These are phyloP conservation scores for Podocnemis expansa DNA, from an alignment of 2,113 vertebrate genomes.

Conservation along the genomic window DNA sequence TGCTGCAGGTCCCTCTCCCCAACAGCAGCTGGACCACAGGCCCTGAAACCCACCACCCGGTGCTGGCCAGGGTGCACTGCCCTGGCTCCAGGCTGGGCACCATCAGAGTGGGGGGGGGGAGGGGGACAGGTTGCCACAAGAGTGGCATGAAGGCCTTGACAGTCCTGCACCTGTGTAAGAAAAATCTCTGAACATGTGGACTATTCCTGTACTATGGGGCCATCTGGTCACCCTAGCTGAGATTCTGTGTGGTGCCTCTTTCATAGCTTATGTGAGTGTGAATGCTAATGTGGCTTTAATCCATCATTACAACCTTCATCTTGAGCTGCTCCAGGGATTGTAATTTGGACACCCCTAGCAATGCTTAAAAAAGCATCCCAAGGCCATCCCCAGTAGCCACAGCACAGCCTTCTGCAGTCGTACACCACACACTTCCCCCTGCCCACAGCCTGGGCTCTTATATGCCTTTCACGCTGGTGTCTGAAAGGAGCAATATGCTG, in stretches of 20 bases:
- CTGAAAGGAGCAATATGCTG: not conserved
- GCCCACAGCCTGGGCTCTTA: not conserved
- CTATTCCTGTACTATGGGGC: too few species aligned
- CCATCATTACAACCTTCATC: not conserved
- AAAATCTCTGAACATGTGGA: too few species aligned
- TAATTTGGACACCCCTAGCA: not conserved
- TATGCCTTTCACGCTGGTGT: not conserved
- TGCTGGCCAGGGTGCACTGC: too few species aligned
- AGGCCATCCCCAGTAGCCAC: rapidly evolving
- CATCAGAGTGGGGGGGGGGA: too few species aligned
- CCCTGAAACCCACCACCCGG: too few species aligned
- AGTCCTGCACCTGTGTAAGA: too few species aligned
- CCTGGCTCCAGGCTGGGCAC: too few species aligned
- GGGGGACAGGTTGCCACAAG: too few species aligned
- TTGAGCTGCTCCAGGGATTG: not conserved
- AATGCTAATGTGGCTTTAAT: not conserved
- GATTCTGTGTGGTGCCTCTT: not conserved
- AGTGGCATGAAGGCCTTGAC: too few species aligned
- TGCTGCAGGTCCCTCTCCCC: too few species aligned
- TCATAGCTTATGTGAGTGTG: not conserved
- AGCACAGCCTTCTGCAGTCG: not conserved
- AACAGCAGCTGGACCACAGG: too few species aligned
- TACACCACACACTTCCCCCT: rapidly evolving
- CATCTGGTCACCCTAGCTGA: not conserved
- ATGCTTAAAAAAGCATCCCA: not conserved